These are phyloP conservation scores for mouse (Mus musculus) DNA, from an alignment of 2,113 vertebrate genomes.

Conservation along the genomic window GRCm39 chr10:18829001-18829500, in stretches of 20 bases:
- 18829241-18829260: not conserved
- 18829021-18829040: not conserved
- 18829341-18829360: not conserved
- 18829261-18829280: not conserved
- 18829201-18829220: not conserved
- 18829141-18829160: not conserved
- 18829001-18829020: not conserved
- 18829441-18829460: not conserved
- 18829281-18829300: not conserved
- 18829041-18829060: not conserved
- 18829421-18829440: not conserved
- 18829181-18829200: not conserved
- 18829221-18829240: not conserved
- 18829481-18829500: constrained; percentile 46
- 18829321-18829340: not conserved
- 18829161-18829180: not conserved
- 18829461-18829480: constrained; percentile 48
- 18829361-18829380: not conserved
- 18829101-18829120: not conserved
- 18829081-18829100: not conserved
- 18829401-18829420: not conserved
- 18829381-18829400: not conserved
- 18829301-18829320: not conserved
- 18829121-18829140: not conserved
- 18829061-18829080: not conserved